Base-by-base conservation (phyloP, 2,113 vertebrate genomes). In the Trinectes maculatus region DNA sequence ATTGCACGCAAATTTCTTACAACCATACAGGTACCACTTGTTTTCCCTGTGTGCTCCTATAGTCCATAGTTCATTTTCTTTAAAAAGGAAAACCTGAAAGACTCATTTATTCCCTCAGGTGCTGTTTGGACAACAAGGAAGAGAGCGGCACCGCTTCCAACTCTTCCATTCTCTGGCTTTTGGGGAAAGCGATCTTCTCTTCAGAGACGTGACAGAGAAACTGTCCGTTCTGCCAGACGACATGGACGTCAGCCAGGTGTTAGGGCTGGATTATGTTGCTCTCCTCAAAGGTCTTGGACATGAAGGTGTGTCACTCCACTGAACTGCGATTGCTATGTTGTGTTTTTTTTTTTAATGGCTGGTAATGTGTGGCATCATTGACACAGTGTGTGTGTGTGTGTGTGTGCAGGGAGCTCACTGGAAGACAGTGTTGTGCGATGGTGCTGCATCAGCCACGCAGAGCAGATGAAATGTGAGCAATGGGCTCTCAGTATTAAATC, bases 381-480 rank as follows among this genome's bases (percentile, higher is more conserved):
- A 56, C 16, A 6, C 13, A 37, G 13, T 57, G 13, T 83, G 18
- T 71, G 39, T 52, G 13, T 67, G 42, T 54, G n/a, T 82, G n/a
- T 69, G 40, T 54, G 13, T 71, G 43, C 85, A 96, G 96, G 96
- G 65, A 96, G 94, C 74, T 95, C 95, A 5, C 72, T 97, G 85
- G 93, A 95, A 77, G 94, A 95, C 90, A 95, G 95, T 3, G 87
- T 97, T 5, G 91, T 96, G 51, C 94, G 95, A 13, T 96, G 96
- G 96, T 97, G 96, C 89, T 97, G 96, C 61, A 94, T 96, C 63
- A 96, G 95, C 34, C 66, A 90, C 0, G 93, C 94, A 57, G 96
- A 96, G 70, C 93, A 95, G 74, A 92, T 40, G 58, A 96, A 97
- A 34, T 96, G 95, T 58, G 95, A 97, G 82, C 91, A 93, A 52